phyloP scores from a whole-genome alignment of 92 coral and sea anemone genomes.

The Montipora capitata region DNA sequence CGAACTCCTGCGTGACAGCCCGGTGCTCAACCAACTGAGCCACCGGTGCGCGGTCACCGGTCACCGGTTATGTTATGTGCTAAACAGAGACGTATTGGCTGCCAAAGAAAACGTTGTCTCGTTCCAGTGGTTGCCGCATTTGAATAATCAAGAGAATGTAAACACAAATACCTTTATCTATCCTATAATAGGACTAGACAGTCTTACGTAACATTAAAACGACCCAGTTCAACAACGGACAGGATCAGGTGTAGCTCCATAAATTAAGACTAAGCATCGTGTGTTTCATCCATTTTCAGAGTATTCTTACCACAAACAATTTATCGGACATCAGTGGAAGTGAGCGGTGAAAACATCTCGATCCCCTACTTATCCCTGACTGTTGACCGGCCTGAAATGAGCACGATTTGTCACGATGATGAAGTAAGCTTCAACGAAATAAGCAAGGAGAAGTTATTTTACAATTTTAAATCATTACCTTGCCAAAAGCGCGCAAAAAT shows the following conservation, averaged over 20 bases:
- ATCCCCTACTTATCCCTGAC: constrained; percentile 9
- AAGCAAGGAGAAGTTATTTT: background rate
- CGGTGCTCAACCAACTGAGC: too few species aligned
- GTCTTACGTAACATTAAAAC: too few species aligned
- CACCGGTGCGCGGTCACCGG: too few species aligned
- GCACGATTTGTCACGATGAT: background rate
- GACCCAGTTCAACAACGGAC: background rate
- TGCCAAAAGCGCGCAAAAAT: constrained; percentile 38
- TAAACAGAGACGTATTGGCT: too few species aligned
- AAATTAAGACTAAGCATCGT: background rate
- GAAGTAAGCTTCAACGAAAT: background rate
- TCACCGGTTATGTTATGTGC: too few species aligned
- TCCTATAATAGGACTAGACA: too few species aligned
- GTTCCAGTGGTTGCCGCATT: too few species aligned
- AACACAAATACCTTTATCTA: too few species aligned
- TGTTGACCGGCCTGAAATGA: constrained; percentile 41
- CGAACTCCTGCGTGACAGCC: too few species aligned
- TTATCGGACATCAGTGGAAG: constrained; percentile 79
- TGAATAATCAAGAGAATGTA: too few species aligned
- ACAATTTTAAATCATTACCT: constrained; percentile 9
- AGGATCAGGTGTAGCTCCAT: background rate
- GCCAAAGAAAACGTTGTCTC: too few species aligned
- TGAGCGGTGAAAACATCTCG: constrained; percentile 82
- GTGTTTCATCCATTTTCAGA: background rate
- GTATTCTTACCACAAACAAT: constrained; percentile 86